Evolutionary conservation across 2,113 vertebrate genomes (phyloP), one percentile per base, ranked within the genome.

Genomic region (Hiodon alosoides): DNA sequence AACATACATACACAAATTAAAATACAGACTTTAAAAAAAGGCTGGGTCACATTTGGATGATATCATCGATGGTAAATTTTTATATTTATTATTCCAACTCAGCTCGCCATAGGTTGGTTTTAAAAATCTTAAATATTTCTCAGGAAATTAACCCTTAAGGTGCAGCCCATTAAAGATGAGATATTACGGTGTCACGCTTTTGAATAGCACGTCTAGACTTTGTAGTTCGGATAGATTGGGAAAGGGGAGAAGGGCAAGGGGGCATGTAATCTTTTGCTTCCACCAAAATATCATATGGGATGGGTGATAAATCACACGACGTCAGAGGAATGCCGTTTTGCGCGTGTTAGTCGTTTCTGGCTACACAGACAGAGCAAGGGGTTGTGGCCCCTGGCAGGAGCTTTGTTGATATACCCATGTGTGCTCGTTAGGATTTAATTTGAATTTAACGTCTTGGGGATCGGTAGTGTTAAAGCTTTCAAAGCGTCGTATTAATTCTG

Each of bases 261-360:
- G 75, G 68, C 65, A 5, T 13, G 14, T 72, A 66, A 11, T 52
- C 13, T 50, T 72, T 9, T n/a, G 62, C 2, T 51, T 61, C 50
- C 75, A 72, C 79, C 73, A 83, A 75, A 84, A 67, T 85, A 78
- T 79, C 75, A 66, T 7, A 70, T 55, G 67, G 65, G 74, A 81
- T n/a, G 75, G 78, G 81, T 74, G 52, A 88, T 88, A 85, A 84
- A 88, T 90, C 82, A 89, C 86, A 79, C 79, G 76, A 72, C 55
- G 51, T 81, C 77, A 86, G 76, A 75, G 69, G 58, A 51, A 17
- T 51, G 78, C 75, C 69, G 78, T 46, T 7, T 58, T 68, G 67
- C 72, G 72, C 68, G 76, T 62, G 58, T 78, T 69, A 71, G 64
- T 14, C 79, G 73, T 51, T 48, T 31, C 46, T 67, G 50, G 70